Conservation (phyloP, 2,797 vertebrate genomes). For the Melanotaenia trifasciata region DNA sequence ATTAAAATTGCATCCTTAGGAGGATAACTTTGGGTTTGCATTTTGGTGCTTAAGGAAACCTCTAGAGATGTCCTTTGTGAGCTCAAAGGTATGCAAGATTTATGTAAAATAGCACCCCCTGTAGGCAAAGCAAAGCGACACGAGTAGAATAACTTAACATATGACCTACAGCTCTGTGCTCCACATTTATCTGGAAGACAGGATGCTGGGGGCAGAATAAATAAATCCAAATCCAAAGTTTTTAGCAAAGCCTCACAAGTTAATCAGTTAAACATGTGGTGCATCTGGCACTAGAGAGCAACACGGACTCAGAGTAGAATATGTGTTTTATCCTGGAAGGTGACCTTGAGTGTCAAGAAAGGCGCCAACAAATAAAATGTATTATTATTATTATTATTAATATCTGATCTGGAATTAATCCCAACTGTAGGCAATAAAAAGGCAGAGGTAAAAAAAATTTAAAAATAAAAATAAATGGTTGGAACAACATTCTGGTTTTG, state of each 20-base stretch:
- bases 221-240: constrained; percentile 15
- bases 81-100: constrained; percentile 47
- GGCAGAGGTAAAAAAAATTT: not conserved
- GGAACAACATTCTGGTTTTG: no score
- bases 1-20: constrained; percentile 50
- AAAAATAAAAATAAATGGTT: no score
- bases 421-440: no score
- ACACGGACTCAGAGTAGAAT: not conserved
- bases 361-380: no score
- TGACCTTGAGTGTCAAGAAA: no score
- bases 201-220: constrained; percentile 28
- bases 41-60: constrained; percentile 51
- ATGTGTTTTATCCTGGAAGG: no score
- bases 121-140: constrained; percentile 29
- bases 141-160: constrained; percentile 27
- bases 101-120: constrained; percentile 61
- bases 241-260: not conserved
- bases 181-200: constrained; percentile 30
- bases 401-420: no score
- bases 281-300: not conserved
- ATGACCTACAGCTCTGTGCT: constrained; percentile 12
- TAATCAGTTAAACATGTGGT: not conserved
- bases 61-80: constrained; percentile 34
- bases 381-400: no score
- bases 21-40: constrained; percentile 29